Percentiles rank a stretch among this genome's conserved stretches.
Evolutionary conservation across 2,113 vertebrate genomes (phyloP).

Genomic region (Chamaetylas fuelleborni): DNA sequence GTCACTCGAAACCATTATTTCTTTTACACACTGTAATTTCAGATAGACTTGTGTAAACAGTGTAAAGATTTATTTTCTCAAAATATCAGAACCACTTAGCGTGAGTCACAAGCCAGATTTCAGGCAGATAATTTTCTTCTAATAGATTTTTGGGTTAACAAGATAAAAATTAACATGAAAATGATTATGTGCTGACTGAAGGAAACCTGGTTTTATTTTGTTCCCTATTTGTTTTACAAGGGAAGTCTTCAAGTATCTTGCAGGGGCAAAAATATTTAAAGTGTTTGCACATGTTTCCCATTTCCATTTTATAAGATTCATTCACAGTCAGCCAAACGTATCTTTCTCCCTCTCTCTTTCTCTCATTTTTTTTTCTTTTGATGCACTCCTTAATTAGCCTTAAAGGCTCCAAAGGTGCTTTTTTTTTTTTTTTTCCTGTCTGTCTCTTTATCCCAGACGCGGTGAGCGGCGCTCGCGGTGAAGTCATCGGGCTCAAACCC

Average conservation of each 20-base stretch:
- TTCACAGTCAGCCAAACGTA: slow-evolving; percentile 58
- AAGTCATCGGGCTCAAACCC: slow-evolving; percentile 20
- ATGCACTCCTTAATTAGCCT: slow-evolving; percentile 47
- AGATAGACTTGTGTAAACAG: slow-evolving; percentile 66
- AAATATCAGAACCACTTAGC: slow-evolving; percentile 71
- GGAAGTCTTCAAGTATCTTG: slow-evolving; percentile 48
- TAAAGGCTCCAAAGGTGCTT: slow-evolving; percentile 50
- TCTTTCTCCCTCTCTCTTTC: background rate
- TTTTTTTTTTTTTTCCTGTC: slow-evolving; percentile 34
- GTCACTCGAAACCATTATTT: slow-evolving; percentile 62
- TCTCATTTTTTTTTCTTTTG: background rate
- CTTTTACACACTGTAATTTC: slow-evolving; percentile 64
- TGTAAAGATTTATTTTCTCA: slow-evolving; percentile 68
- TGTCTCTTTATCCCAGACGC: slow-evolving; percentile 5
- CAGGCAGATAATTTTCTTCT: slow-evolving; percentile 71
- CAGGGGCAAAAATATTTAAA: slow-evolving; percentile 37
- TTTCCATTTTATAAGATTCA: slow-evolving; percentile 69
- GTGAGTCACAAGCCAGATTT: slow-evolving; percentile 69
- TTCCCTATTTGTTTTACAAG: slow-evolving; percentile 60
- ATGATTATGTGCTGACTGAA: slow-evolving; percentile 50
- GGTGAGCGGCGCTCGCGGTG: background rate
- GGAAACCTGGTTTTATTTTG: slow-evolving; percentile 46
- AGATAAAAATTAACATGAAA: slow-evolving; percentile 53
- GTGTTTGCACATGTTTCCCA: slow-evolving; percentile 46
- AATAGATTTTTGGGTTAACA: slow-evolving; percentile 60